Percentiles rank a stretch among this genome's conserved stretches.
phyloP scores from a whole-genome alignment of 2,888 invertebrate species.

The Aethes cnicana region DNA sequence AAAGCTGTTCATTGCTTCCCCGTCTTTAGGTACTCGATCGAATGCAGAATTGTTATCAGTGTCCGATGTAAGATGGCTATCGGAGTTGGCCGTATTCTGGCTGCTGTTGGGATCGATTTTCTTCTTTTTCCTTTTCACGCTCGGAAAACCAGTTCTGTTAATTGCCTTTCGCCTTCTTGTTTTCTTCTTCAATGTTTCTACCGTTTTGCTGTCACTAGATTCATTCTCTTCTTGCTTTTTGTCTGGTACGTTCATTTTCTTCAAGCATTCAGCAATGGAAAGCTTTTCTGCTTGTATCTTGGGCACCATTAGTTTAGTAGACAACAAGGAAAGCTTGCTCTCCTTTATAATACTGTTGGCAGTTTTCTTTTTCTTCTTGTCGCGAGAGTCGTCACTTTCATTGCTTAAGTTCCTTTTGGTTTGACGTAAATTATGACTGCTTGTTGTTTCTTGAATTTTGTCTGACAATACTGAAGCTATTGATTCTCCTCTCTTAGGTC shows the following conservation, averaged over 20 bases:
- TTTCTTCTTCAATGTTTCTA: slow-evolving; percentile 66
- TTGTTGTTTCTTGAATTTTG: slow-evolving; percentile 71
- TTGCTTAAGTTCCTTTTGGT: slow-evolving; percentile 67
- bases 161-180: slow-evolving; percentile 88
- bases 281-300: slow-evolving; percentile 71
- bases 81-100: slow-evolving; percentile 50
- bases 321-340: slow-evolving; percentile 68
- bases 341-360: slow-evolving; percentile 68
- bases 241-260: slow-evolving; percentile 50
- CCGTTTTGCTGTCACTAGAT: slow-evolving; percentile 51
- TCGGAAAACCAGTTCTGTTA: slow-evolving; percentile 94
- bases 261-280: slow-evolving; percentile 51
- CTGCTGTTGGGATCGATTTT: slow-evolving; percentile 67
- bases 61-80: slow-evolving; percentile 65
- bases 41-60: slow-evolving; percentile 78
- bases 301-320: slow-evolving; percentile 63
- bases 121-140: slow-evolving; percentile 91
- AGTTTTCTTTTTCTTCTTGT: slow-evolving; percentile 73
- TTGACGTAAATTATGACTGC: slow-evolving; percentile 74
- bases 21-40: slow-evolving; percentile 86
- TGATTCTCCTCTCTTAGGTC: slow-evolving; percentile 73
- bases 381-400: slow-evolving; percentile 64
- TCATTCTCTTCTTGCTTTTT: slow-evolving; percentile 57
- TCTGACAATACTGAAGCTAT: slow-evolving; percentile 77
- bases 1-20: slow-evolving; percentile 86